These are phyloP conservation scores for Rhinoptilus africanus DNA, from an alignment of 2,113 vertebrate genomes.

Conservation along the genomic window DNA sequence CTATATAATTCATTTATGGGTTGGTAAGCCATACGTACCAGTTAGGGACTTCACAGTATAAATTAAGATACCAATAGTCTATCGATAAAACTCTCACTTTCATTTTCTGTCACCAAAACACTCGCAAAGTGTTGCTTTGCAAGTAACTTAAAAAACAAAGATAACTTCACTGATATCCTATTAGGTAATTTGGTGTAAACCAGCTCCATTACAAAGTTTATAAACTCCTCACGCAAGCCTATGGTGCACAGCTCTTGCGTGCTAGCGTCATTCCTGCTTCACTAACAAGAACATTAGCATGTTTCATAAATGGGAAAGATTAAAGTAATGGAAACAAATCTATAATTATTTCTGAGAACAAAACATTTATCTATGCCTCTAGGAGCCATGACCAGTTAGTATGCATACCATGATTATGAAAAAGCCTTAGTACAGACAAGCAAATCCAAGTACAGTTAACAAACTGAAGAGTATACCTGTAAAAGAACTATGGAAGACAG, in stretches of 20 bases:
- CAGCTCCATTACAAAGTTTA: neutral
- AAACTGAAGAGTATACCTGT: neutral
- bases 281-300: neutral
- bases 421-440: neutral
- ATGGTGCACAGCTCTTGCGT: rapidly evolving
- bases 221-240: neutral
- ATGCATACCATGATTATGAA: neutral
- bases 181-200: neutral
- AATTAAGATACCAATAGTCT: neutral
- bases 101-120: neutral
- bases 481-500: neutral
- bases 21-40: neutral
- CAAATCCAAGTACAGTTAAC: neutral
- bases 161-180: neutral
- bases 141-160: neutral
- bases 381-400: neutral
- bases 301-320: neutral
- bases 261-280: neutral
- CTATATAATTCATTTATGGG: neutral
- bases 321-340: neutral
- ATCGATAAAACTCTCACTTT: neutral
- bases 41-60: neutral
- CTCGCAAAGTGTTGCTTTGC: neutral
- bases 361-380: neutral
- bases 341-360: neutral